Conservation (phyloP, 2,888 invertebrate genomes). For the Linhomoeus sp. region DNA sequence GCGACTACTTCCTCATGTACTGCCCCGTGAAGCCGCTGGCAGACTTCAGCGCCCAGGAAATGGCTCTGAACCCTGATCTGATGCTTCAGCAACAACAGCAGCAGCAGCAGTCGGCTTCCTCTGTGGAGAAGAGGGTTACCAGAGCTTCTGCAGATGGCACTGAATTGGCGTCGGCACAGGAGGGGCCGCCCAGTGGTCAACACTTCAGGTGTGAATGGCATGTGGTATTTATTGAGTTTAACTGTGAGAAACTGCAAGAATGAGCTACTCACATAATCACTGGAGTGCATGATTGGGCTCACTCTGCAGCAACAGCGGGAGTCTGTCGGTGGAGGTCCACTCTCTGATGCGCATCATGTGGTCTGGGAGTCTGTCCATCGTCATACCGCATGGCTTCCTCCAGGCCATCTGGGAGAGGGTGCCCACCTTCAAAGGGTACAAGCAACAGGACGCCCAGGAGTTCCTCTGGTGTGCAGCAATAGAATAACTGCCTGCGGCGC, state of each 20-base stretch:
- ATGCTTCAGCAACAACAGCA: too few relatives aligned
- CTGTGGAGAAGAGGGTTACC: too few relatives aligned
- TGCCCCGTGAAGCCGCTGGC: background rate
- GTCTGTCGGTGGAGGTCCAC: constrained; percentile 26
- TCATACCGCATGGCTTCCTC: constrained; percentile 29
- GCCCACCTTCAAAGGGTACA: constrained; percentile 29
- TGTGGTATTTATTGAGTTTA: too few relatives aligned
- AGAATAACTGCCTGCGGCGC: too few relatives aligned
- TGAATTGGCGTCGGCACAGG: too few relatives aligned
- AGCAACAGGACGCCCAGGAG: constrained; percentile 31
- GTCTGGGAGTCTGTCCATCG: constrained; percentile 29
- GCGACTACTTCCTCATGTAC: constrained; percentile 1
- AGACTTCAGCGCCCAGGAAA: background rate
- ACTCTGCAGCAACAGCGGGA: background rate
- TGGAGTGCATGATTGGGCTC: too few relatives aligned
- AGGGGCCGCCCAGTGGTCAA: too few relatives aligned
- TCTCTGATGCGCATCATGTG: constrained; percentile 28
- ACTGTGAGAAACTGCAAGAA: too few relatives aligned
- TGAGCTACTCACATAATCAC: too few relatives aligned
- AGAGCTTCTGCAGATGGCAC: too few relatives aligned
- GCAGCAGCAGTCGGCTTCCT: too few relatives aligned
- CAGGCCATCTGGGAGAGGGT: constrained; percentile 27
- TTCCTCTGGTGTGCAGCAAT: constrained; percentile 24
- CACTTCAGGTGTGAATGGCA: too few relatives aligned
- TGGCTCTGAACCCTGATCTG: background rate